These are phyloP conservation scores for Trachelus stipa DNA, from an alignment of 2,888 invertebrate genomes.

Conservation along the genomic window DNA sequence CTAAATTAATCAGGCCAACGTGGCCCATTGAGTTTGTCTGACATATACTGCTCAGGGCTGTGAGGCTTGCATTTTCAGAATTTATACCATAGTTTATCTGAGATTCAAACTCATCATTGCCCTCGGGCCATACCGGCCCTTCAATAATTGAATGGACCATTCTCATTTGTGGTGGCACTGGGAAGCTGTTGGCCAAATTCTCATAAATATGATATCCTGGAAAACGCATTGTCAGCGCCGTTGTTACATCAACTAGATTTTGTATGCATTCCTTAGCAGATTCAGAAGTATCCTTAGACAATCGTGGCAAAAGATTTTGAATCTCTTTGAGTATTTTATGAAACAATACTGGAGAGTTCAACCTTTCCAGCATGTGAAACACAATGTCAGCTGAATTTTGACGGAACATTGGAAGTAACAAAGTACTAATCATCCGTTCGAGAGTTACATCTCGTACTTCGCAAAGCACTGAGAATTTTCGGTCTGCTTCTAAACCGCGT, in stretches of 20 bases:
- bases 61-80: constrained; percentile 77
- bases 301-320: constrained; percentile 67
- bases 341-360: constrained; percentile 73
- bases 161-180: constrained; percentile 50
- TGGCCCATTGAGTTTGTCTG: constrained; percentile 81
- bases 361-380: constrained; percentile 74
- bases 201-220: constrained; percentile 61
- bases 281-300: constrained; percentile 73
- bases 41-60: constrained; percentile 89
- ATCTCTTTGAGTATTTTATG: constrained; percentile 66
- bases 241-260: constrained; percentile 72
- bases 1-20: constrained; percentile 84
- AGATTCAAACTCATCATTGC: constrained; percentile 41
- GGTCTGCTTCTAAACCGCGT: constrained; percentile 70
- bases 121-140: constrained; percentile 63
- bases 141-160: constrained; percentile 55
- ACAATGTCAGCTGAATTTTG: constrained; percentile 74
- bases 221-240: constrained; percentile 70
- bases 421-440: constrained; percentile 70
- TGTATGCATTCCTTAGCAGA: constrained; percentile 68
- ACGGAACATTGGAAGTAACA: constrained; percentile 71
- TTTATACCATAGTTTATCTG: constrained; percentile 32
- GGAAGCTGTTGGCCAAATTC: constrained; percentile 55
- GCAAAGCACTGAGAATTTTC: constrained; percentile 70
- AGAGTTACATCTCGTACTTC: constrained; percentile 75